Percentiles rank a stretch among this genome's conserved stretches.
phyloP scores from a whole-genome alignment of 2,113 vertebrate genomes.

The Sminthopsis crassicaudata region DNA sequence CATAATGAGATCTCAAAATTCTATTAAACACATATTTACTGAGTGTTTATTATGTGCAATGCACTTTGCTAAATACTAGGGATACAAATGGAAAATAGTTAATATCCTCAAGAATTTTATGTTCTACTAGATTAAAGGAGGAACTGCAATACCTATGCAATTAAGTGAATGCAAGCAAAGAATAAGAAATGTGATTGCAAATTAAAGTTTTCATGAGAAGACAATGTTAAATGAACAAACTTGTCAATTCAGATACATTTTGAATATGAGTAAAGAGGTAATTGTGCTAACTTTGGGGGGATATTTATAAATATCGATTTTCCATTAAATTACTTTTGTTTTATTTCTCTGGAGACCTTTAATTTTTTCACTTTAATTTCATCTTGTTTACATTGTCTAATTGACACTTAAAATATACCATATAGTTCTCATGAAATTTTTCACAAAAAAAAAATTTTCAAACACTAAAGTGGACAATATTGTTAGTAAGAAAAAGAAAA shows the following conservation, averaged over 20 bases:
- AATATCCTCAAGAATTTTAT: not conserved
- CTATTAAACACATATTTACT: not conserved
- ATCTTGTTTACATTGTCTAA: not conserved
- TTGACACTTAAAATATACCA: conserved; percentile 2
- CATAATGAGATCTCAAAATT: not conserved
- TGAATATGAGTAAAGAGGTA: not conserved
- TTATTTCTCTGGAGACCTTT: not conserved
- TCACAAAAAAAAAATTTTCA: not conserved
- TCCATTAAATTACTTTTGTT: not conserved
- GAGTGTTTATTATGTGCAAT: not conserved
- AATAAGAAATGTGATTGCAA: conserved; percentile 27
- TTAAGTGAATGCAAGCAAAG: not conserved
- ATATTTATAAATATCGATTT: not conserved
- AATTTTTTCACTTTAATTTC: conserved; percentile 23
- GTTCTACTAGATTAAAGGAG: not conserved
- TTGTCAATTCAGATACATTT: not conserved
- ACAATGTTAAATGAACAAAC: not conserved
- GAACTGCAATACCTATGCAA: not conserved
- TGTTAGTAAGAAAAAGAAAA: conserved; percentile 19
- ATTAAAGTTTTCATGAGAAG: conserved; percentile 12
- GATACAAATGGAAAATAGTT: not conserved
- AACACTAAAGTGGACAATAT: conserved; percentile 1
- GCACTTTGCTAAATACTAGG: not conserved
- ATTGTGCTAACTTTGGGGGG: not conserved
- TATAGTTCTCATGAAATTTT: conserved; percentile 29